Evolutionary conservation across 1,140 invertebrate genomes (phyloP).

Genomic region (Leptestheria dahalacensis): DNA sequence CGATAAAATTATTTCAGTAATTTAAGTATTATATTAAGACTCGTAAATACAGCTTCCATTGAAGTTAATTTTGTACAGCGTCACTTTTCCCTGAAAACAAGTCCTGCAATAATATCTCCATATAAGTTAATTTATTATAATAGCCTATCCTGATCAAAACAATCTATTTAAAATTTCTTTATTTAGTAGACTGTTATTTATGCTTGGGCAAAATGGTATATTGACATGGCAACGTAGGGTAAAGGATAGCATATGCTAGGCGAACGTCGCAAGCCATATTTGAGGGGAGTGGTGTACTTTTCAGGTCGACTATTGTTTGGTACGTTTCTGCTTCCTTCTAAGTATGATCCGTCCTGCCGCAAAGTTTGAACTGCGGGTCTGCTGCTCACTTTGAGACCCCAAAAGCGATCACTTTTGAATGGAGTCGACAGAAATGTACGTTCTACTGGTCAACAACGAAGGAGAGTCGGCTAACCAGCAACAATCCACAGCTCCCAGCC

Average conservation of each 20-base stretch:
- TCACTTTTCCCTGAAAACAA: too few relatives aligned
- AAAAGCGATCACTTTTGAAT: background rate
- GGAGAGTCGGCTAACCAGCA: background rate
- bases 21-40: too few relatives aligned
- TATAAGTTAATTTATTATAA: too few relatives aligned
- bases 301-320: background rate
- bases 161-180: too few relatives aligned
- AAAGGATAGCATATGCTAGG: background rate
- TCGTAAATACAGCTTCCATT: too few relatives aligned
- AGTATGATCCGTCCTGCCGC: background rate
- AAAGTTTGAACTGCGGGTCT: background rate
- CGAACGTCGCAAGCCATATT: background rate
- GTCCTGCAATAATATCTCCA: too few relatives aligned
- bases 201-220: too few relatives aligned
- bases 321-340: background rate
- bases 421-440: background rate
- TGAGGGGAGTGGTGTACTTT: background rate
- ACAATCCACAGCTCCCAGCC: background rate
- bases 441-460: background rate
- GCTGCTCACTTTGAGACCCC: background rate
- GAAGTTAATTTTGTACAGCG: too few relatives aligned
- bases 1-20: too few relatives aligned
- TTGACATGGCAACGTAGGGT: background rate
- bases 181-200: too few relatives aligned
- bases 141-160: too few relatives aligned